These are phyloP conservation scores for Epizoanthus rinbou DNA, from an alignment of 92 coral and sea anemone genomes.

Conservation along the genomic window DNA sequence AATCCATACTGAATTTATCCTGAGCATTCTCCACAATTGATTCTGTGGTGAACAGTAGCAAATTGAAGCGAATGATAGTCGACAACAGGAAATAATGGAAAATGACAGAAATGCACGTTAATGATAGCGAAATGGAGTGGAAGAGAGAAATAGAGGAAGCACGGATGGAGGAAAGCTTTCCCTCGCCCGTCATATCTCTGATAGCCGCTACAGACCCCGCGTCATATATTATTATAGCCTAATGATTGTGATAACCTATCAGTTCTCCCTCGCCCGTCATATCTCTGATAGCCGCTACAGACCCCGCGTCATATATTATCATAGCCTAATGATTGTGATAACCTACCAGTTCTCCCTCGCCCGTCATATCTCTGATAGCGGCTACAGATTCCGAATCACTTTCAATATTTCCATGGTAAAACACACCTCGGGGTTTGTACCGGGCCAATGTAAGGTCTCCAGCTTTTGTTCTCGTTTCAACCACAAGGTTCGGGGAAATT, in stretches of 20 bases:
- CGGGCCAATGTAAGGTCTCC: conserved; percentile 30
- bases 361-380: conserved; percentile 22
- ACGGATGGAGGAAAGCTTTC: too few species aligned
- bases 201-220: conserved; percentile 23
- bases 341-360: conserved; percentile 29
- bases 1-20: too few species aligned
- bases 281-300: conserved; percentile 28
- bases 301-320: background rate
- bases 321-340: background rate
- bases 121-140: too few species aligned
- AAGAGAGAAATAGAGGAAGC: too few species aligned
- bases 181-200: conserved; percentile 18
- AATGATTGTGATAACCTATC: background rate
- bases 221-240: too few species aligned
- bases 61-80: too few species aligned
- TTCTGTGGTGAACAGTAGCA: too few species aligned
- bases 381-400: conserved; percentile 19
- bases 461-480: conserved; percentile 13
- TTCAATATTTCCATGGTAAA: conserved; percentile 26
- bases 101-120: too few species aligned
- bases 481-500: conserved; percentile 15
- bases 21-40: too few species aligned
- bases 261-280: conserved; percentile 10
- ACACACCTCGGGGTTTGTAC: conserved; percentile 29
- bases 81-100: too few species aligned